These are phyloP conservation scores for Nipponia nippon DNA, from an alignment of 2,113 vertebrate genomes.

Conservation along the genomic window DNA sequence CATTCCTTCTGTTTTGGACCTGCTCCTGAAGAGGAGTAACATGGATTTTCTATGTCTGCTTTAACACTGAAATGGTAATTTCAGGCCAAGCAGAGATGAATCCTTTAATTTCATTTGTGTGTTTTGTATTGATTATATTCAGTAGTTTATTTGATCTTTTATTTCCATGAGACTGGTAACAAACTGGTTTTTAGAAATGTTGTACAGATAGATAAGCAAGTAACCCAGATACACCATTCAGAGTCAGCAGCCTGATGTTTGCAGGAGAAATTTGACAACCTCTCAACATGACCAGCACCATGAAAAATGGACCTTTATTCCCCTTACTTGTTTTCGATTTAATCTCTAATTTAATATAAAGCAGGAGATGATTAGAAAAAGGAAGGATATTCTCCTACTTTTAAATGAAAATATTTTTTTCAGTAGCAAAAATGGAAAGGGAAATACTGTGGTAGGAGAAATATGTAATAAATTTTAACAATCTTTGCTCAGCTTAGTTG, in stretches of 20 bases:
- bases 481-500: not conserved
- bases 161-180: not conserved
- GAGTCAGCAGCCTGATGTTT: not conserved
- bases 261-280: not conserved
- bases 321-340: not conserved
- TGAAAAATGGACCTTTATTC: not conserved
- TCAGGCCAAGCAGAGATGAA: not conserved
- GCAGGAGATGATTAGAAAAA: not conserved
- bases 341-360: not conserved
- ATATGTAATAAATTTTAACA: not conserved
- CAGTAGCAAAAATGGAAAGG: not conserved
- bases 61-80: not conserved
- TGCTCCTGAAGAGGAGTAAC: not conserved
- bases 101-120: not conserved
- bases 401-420: not conserved
- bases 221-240: not conserved
- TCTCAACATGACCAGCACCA: not conserved
- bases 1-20: not conserved
- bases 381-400: not conserved
- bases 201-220: not conserved
- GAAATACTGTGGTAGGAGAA: slow-evolving; percentile 2
- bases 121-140: not conserved
- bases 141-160: not conserved
- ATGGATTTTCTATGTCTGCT: not conserved
- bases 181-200: not conserved